Conservation (phyloP, 2,797 vertebrate genomes). For the Passerculus sandwichensis region DNA sequence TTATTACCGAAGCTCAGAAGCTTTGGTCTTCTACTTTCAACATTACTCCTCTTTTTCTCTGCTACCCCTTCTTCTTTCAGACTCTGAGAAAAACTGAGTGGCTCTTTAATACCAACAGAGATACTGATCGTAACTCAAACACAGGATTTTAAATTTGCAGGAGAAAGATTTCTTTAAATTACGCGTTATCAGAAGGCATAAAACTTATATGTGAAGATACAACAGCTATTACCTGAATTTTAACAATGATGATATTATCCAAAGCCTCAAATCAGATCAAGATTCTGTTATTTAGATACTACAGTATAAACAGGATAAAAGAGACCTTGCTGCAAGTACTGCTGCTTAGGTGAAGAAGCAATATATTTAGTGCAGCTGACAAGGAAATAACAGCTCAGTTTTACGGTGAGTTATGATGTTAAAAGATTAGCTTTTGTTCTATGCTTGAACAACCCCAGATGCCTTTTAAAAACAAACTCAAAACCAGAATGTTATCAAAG, state of each 20-base stretch:
- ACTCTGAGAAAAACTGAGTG: background rate
- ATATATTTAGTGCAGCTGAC: background rate
- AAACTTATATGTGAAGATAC: background rate
- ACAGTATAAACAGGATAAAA: background rate
- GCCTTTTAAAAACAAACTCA: background rate
- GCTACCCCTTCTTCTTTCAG: background rate
- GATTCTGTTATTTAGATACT: background rate
- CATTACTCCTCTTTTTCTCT: background rate
- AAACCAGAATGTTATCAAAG: background rate
- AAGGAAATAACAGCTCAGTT: background rate
- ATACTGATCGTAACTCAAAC: background rate
- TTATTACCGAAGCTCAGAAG: background rate
- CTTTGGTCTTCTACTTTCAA: background rate
- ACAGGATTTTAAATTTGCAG: background rate
- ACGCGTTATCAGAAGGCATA: background rate
- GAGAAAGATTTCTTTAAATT: background rate
- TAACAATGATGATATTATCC: background rate
- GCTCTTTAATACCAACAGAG: background rate
- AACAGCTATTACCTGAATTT: constrained; percentile 11
- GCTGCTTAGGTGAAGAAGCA: background rate
- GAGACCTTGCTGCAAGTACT: background rate
- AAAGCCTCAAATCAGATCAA: background rate
- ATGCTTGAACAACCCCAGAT: background rate
- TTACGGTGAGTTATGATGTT: background rate
- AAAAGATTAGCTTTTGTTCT: constrained; percentile 8